These are phyloP conservation scores for Aphidius gifuensis DNA, from an alignment of 1,140 invertebrate species.

Conservation along the genomic window DNA sequence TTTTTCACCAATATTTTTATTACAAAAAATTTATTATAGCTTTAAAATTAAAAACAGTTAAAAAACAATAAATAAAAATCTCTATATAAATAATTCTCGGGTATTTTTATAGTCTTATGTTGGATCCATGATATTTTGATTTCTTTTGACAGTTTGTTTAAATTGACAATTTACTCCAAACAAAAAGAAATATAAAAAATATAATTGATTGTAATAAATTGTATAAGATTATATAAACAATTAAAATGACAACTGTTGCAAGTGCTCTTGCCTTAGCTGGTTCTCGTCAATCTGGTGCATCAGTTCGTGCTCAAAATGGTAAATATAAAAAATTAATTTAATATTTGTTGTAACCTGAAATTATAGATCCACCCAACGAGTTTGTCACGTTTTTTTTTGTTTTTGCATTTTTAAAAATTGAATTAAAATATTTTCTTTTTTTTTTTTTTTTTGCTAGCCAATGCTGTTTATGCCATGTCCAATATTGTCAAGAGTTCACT, in stretches of 20 bases:
- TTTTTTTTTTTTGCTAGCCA: constrained; percentile 63
- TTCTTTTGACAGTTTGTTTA: too few species aligned
- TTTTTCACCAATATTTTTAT: too few species aligned
- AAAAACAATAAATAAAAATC: too few species aligned
- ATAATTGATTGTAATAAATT: too few species aligned
- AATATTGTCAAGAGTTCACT: constrained; percentile 99
- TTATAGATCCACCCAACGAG: not conserved
- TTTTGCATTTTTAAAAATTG: not conserved
- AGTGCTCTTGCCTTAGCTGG: constrained; percentile 78
- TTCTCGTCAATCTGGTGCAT: constrained; percentile 80
- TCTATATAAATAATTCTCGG: too few species aligned
- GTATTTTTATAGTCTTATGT: too few species aligned
- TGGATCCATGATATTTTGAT: too few species aligned
- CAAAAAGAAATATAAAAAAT: too few species aligned
- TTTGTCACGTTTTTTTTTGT: not conserved
- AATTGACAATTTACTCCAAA: too few species aligned
- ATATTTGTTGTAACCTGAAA: constrained; percentile 21
- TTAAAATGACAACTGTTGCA: constrained; percentile 66
- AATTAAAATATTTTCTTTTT: not conserved
- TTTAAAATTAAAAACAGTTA: too few species aligned
- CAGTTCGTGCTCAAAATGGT: constrained; percentile 96
- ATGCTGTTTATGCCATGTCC: constrained; percentile 90
- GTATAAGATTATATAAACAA: too few species aligned
- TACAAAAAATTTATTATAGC: too few species aligned
- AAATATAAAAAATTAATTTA: constrained; percentile 37